Evolutionary conservation across 2,113 vertebrate species (phyloP).

Genomic region (Nesoenas mayeri): DNA sequence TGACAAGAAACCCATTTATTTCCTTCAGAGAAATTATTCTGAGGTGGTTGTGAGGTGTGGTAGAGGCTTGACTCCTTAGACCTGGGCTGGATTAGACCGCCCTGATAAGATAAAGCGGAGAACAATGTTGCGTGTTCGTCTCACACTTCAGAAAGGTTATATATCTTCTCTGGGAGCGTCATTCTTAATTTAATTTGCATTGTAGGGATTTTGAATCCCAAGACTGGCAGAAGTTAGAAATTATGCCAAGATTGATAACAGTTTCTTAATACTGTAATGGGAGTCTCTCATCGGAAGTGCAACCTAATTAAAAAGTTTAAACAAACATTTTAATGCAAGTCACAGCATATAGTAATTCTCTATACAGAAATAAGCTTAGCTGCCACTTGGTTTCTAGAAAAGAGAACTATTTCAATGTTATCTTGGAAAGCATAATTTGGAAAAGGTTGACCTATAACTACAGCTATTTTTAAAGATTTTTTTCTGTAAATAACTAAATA

Average conservation of each 20-base stretch:
- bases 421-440: background rate
- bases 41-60: background rate
- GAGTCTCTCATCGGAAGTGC: background rate
- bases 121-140: background rate
- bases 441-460: background rate
- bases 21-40: background rate
- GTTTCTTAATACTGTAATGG: constrained; percentile 16
- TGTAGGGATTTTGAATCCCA: constrained; percentile 24
- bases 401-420: background rate
- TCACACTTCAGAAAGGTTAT: background rate
- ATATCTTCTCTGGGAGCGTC: background rate
- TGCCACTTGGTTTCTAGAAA: background rate
- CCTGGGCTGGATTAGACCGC: background rate
- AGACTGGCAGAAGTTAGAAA: background rate
- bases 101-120: background rate
- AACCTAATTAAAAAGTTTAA: constrained; percentile 50
- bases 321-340: background rate
- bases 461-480: background rate
- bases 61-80: background rate
- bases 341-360: background rate
- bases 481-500: background rate
- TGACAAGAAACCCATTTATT: constrained; percentile 55
- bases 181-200: constrained; percentile 11
- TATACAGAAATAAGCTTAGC: background rate
- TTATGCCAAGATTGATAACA: background rate